These are phyloP conservation scores for Coleophora deauratella DNA, from an alignment of 2,888 invertebrate species.

Conservation along the genomic window DNA sequence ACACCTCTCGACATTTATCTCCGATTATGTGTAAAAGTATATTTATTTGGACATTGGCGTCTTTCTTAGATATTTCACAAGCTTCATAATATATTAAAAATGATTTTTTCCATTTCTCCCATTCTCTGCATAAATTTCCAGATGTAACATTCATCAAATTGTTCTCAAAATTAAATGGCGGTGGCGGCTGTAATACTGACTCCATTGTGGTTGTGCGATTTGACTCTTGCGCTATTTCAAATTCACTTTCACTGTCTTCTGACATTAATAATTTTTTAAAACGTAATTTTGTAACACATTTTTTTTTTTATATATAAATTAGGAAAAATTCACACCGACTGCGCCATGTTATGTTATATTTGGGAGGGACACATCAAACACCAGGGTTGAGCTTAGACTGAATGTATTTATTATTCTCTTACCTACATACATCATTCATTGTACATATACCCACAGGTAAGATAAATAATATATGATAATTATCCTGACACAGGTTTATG, in stretches of 20 bases:
- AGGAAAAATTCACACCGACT: background rate
- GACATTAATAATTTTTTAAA: background rate
- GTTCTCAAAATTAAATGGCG: conserved; percentile 4
- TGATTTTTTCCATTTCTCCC: conserved; percentile 5
- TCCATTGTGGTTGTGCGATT: conserved; percentile 4
- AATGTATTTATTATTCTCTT: too few relatives aligned
- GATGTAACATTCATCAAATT: conserved; percentile 6
- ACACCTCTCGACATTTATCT: conserved; percentile 14
- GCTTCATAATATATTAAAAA: conserved; percentile 13
- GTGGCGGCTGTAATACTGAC: conserved; percentile 3
- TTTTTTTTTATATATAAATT: too few relatives aligned
- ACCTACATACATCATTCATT: too few relatives aligned
- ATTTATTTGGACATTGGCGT: conserved; percentile 9
- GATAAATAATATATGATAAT: too few relatives aligned
- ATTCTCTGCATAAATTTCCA: conserved; percentile 6
- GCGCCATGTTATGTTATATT: background rate
- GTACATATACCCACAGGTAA: too few relatives aligned
- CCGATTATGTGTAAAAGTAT: conserved; percentile 16
- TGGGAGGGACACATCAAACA: background rate
- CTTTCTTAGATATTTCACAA: conserved; percentile 12
- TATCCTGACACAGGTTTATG: too few relatives aligned
- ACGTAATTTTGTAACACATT: background rate
- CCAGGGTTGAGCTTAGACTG: background rate
- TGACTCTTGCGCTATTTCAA: background rate
- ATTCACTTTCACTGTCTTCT: background rate